Evolutionary conservation across 2,797 vertebrate genomes (phyloP).

Genomic region (Rhodeus uyekii): DNA sequence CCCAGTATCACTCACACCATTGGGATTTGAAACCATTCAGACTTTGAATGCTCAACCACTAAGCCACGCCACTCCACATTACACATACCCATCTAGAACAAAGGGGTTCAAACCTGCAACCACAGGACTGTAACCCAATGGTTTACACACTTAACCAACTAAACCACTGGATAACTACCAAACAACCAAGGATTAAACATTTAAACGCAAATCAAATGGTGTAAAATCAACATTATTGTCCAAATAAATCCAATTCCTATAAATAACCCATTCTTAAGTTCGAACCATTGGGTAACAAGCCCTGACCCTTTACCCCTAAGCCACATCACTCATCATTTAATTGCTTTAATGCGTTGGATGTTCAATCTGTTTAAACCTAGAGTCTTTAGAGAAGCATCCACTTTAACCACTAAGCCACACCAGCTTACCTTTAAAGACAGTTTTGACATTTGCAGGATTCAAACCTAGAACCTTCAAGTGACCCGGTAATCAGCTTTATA

Average conservation of each 20-base stretch:
- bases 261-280: background rate
- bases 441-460: background rate
- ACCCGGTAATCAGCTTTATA: no score
- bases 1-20: background rate
- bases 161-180: background rate
- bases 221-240: background rate
- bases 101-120: background rate
- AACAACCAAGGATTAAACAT: background rate
- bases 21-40: background rate
- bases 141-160: background rate
- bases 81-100: no score
- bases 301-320: background rate
- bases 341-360: background rate
- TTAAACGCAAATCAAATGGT: background rate
- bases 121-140: no score
- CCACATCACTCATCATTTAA: background rate
- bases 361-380: background rate
- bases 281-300: background rate
- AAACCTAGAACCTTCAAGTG: background rate
- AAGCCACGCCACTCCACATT: no score
- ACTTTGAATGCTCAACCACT: no score
- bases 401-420: background rate
- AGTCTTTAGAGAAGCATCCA: background rate
- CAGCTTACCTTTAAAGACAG: background rate
- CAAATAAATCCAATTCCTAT: background rate